These are phyloP conservation scores for Lampris megalopsis DNA, from an alignment of 2,113 vertebrate species.

Conservation along the genomic window DNA sequence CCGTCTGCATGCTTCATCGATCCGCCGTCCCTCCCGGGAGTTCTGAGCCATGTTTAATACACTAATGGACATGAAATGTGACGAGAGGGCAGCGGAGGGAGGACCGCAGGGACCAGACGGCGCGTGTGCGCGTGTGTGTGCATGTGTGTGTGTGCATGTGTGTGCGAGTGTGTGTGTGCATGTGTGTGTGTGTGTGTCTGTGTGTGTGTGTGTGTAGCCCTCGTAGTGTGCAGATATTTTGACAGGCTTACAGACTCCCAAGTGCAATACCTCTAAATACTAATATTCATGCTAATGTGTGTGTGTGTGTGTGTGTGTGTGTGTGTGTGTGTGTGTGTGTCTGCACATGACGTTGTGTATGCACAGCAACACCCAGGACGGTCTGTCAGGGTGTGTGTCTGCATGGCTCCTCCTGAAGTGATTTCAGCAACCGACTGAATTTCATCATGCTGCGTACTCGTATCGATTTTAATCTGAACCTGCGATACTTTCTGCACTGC, in stretches of 20 bases:
- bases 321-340: not conserved
- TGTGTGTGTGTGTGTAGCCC: not conserved
- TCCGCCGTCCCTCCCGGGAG: slow-evolving; percentile 7
- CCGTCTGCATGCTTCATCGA: not conserved
- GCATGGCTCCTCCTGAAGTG: slow-evolving; percentile 13
- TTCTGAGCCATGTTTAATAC: slow-evolving; percentile 2
- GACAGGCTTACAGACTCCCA: not conserved
- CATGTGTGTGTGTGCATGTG: not conserved
- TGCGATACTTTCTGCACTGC: slow-evolving; percentile 31
- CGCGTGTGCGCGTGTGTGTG: too few relatives aligned
- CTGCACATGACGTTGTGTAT: too few relatives aligned
- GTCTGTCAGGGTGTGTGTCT: not conserved
- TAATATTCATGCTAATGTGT: not conserved
- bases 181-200: not conserved
- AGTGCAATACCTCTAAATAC: not conserved
- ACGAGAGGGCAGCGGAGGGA: not conserved
- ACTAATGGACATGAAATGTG: not conserved
- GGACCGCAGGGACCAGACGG: not conserved
- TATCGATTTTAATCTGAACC: slow-evolving; percentile 71
- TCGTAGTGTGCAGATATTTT: not conserved
- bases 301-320: not conserved
- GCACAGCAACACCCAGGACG: not conserved
- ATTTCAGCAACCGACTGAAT: slow-evolving; percentile 45
- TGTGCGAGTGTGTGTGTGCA: not conserved
- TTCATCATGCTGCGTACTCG: slow-evolving; percentile 43